Evolutionary conservation across 2,113 vertebrate genomes (phyloP).

Genomic region (Protobothrops mucrosquamatus): DNA sequence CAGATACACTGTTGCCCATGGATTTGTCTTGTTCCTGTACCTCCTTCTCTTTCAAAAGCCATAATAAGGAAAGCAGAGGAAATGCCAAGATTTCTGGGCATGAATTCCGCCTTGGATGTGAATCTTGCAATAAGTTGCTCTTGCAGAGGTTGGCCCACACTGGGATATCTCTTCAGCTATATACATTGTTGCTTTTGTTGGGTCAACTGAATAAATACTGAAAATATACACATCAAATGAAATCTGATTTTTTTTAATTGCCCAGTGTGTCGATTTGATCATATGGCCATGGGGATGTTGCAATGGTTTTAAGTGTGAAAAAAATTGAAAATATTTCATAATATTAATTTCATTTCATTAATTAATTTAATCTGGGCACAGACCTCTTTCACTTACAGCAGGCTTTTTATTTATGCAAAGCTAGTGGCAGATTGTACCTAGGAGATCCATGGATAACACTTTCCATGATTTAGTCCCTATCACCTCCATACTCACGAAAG

Average conservation of each 20-base stretch:
- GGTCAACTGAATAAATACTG: neutral
- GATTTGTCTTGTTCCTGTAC: neutral
- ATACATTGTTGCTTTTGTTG: neutral
- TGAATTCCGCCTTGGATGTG: neutral
- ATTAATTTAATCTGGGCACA: neutral
- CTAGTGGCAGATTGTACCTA: neutral
- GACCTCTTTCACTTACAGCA: neutral
- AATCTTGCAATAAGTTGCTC: neutral
- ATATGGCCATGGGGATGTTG: no score
- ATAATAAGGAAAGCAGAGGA: neutral
- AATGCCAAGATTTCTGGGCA: neutral
- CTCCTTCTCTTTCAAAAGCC: neutral
- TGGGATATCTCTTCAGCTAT: neutral
- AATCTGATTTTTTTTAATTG: neutral
- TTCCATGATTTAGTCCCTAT: neutral
- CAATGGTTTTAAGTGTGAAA: no score
- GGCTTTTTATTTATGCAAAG: neutral
- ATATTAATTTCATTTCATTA: neutral
- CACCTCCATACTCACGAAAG: neutral
- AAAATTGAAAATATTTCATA: neutral
- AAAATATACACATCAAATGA: neutral
- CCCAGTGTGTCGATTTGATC: no score
- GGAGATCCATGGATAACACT: neutral
- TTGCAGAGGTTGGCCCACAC: neutral
- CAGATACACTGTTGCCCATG: neutral